Conservation (phyloP, 1,140 invertebrate genomes). For the Alviniconcha marisindica region DNA sequence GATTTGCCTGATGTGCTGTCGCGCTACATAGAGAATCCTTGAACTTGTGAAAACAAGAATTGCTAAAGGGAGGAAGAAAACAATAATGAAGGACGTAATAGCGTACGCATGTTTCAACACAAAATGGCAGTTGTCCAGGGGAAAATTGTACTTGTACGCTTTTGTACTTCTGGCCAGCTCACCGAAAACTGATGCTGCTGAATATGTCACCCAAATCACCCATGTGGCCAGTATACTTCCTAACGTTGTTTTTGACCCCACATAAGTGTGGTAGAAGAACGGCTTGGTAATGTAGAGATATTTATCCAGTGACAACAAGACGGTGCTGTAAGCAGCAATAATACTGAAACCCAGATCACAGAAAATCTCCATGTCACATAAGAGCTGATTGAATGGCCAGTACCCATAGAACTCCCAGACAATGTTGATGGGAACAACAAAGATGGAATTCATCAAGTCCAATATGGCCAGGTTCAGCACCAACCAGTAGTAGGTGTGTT, state of each 20-base stretch:
- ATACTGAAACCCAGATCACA: slow-evolving; percentile 52
- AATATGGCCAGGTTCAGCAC: slow-evolving; percentile 56
- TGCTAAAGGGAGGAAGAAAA: slow-evolving; percentile 52
- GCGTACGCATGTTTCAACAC: slow-evolving; percentile 50
- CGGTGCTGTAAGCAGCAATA: slow-evolving; percentile 53
- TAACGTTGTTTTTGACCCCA: slow-evolving; percentile 38
- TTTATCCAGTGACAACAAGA: slow-evolving; percentile 58
- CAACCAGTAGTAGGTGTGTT: slow-evolving; percentile 55
- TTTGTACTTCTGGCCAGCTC: slow-evolving; percentile 46
- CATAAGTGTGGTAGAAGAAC: slow-evolving; percentile 48
- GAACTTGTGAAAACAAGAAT: slow-evolving; percentile 53
- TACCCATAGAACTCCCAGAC: slow-evolving; percentile 54
- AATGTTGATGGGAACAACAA: slow-evolving; percentile 55
- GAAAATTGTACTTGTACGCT: slow-evolving; percentile 34
- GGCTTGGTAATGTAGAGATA: slow-evolving; percentile 56
- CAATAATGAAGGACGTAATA: slow-evolving; percentile 41
- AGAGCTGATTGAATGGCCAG: slow-evolving; percentile 50
- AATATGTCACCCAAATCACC: slow-evolving; percentile 46
- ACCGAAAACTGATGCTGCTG: slow-evolving; percentile 45
- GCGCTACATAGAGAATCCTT: slow-evolving; percentile 51
- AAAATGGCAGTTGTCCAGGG: slow-evolving; percentile 47
- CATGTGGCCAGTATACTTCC: slow-evolving; percentile 45
- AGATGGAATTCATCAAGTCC: slow-evolving; percentile 50
- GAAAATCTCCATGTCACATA: slow-evolving; percentile 54
- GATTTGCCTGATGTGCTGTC: slow-evolving; percentile 45